Conservation (phyloP, 64 coral and sea anemone species). For the Actinia equina region DNA sequence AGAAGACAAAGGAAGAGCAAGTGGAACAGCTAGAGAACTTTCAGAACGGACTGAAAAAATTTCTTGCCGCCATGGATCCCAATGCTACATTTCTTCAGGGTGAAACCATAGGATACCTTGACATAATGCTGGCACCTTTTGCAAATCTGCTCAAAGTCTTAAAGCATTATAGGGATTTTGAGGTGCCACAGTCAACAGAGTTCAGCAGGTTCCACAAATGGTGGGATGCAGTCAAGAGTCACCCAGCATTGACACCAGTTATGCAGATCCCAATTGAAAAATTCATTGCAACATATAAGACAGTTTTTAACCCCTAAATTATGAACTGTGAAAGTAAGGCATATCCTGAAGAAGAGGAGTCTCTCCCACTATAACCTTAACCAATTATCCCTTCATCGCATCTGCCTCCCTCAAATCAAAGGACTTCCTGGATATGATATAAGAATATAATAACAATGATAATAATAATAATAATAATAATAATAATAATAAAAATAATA, state of each 20-base stretch:
- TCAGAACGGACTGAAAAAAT: slow-evolving; percentile 19
- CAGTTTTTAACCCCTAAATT: background rate
- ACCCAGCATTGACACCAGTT: slow-evolving; percentile 25
- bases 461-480: too few relatives aligned
- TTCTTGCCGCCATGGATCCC: slow-evolving; percentile 50
- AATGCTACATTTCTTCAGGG: slow-evolving; percentile 54
- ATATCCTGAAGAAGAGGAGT: too few relatives aligned
- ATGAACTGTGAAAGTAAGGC: too few relatives aligned
- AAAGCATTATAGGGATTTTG: slow-evolving; percentile 49
- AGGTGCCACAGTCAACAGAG: slow-evolving; percentile 36
- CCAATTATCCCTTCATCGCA: too few relatives aligned
- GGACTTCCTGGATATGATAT: too few relatives aligned
- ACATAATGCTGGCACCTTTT: slow-evolving; percentile 61
- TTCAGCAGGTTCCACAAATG: slow-evolving; percentile 52
- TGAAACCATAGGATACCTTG: slow-evolving; percentile 51
- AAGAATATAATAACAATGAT: too few relatives aligned
- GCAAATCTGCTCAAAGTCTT: slow-evolving; percentile 32
- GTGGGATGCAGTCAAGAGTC: slow-evolving; percentile 37
- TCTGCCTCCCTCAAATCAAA: too few relatives aligned
- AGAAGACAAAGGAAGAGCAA: slow-evolving; percentile 49
- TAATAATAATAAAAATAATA: too few relatives aligned
- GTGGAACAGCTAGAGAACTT: slow-evolving; percentile 23
- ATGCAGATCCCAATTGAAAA: background rate
- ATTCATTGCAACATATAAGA: background rate
- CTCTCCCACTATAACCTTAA: too few relatives aligned